Conservation (phyloP, 1,140 invertebrate species). For the Samia ricini region DNA sequence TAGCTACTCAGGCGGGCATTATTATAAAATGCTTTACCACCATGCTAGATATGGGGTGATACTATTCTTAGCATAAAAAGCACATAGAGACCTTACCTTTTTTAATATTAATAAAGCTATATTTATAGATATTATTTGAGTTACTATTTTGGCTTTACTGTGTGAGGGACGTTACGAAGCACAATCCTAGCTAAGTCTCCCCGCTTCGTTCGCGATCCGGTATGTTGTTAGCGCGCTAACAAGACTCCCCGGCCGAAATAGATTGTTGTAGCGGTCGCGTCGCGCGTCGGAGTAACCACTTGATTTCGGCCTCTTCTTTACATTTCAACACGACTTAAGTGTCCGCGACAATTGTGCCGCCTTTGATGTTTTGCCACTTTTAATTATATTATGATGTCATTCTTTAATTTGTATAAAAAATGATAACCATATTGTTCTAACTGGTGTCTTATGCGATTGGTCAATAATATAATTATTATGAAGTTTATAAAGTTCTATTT, state of each 20-base stretch:
- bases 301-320: constrained; percentile 24
- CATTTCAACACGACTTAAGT: constrained; percentile 11
- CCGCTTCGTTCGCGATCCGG: constrained; percentile 18
- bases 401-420: neutral
- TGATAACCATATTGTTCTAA: neutral
- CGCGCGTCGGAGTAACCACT: constrained; percentile 24
- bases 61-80: no score
- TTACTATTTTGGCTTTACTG: neutral
- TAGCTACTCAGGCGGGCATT: no score
- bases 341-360: constrained; percentile 17
- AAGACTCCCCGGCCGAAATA: constrained; percentile 16
- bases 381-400: constrained; percentile 3
- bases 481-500: no score
- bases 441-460: neutral
- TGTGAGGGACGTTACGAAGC: constrained; percentile 14
- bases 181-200: constrained; percentile 27
- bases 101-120: no score
- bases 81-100: no score
- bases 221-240: constrained; percentile 33
- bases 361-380: constrained; percentile 19
- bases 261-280: constrained; percentile 14
- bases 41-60: no score
- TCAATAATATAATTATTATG: neutral
- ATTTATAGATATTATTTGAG: no score
- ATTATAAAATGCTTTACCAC: no score